phyloP scores from a whole-genome alignment of 2,797 vertebrate species.

The Ispidina picta region DNA sequence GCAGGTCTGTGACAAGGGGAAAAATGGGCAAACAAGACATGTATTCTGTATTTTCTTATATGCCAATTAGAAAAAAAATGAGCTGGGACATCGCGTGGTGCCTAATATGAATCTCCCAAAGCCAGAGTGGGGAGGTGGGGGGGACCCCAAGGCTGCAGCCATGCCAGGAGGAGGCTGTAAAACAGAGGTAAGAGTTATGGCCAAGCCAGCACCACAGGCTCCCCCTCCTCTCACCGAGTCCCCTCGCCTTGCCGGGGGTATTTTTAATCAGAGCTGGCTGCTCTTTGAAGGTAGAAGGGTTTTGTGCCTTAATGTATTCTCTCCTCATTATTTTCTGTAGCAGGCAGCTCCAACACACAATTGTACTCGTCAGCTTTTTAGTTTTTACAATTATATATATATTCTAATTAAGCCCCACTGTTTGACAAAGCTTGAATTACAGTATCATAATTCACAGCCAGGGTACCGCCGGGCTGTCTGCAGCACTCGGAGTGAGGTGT shows the following conservation, averaged over 20 bases:
- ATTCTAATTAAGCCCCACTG: conserved; percentile 75
- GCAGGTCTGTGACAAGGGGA: rapidly evolving
- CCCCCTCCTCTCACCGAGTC: neutral
- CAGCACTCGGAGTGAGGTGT: conserved; percentile 18
- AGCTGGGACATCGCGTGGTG: neutral
- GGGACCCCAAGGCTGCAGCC: neutral
- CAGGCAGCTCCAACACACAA: conserved; percentile 56
- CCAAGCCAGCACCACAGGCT: neutral
- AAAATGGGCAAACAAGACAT: rapidly evolving
- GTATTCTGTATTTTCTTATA: neutral
- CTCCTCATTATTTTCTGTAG: conserved; percentile 66
- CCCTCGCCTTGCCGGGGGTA: neutral
- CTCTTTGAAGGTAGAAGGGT: conserved; percentile 58
- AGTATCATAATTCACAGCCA: conserved; percentile 63
- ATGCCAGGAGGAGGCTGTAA: neutral
- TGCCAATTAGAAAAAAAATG: neutral
- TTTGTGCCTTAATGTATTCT: conserved; percentile 61
- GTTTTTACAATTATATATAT: conserved; percentile 68
- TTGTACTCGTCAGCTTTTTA: conserved; percentile 57
- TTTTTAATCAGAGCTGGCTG: conserved; percentile 47
- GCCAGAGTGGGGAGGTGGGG: neutral
- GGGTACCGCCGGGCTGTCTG: conserved; percentile 25
- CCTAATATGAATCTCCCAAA: neutral
- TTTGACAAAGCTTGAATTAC: conserved; percentile 74
- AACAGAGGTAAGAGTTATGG: neutral